Evolutionary conservation across 1,140 invertebrate species (phyloP).

Genomic region (Drosophila leontia): DNA sequence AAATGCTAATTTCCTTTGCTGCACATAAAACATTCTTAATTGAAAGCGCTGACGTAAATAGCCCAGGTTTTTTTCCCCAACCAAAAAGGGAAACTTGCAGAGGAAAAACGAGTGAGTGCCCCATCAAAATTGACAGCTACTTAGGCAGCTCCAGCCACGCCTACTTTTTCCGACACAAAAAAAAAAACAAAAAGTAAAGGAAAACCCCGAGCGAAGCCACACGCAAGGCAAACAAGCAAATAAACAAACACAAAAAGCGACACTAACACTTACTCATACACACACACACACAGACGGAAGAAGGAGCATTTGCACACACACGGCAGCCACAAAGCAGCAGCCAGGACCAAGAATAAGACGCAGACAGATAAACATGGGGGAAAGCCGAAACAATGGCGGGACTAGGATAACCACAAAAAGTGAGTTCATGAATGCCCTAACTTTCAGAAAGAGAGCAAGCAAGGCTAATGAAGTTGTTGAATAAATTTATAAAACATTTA

Average conservation of each 20-base stretch:
- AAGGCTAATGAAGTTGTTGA: not conserved
- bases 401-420: not conserved
- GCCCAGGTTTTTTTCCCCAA: slow-evolving; percentile 7
- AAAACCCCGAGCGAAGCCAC: slow-evolving; percentile 20
- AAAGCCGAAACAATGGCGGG: slow-evolving; percentile 22
- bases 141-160: slow-evolving; percentile 25
- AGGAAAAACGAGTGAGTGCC: slow-evolving; percentile 6
- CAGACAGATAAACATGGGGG: slow-evolving; percentile 34
- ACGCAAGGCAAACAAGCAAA: slow-evolving; percentile 63
- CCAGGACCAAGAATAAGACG: slow-evolving; percentile 20
- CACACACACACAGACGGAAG: not conserved
- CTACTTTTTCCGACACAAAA: too few relatives aligned
- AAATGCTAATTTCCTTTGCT: slow-evolving; percentile 77
- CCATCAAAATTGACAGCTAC: slow-evolving; percentile 78
- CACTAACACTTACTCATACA: slow-evolving; percentile 31
- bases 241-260: slow-evolving; percentile 52
- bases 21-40: slow-evolving; percentile 74
- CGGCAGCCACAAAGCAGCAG: not conserved
- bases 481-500: not conserved
- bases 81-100: not conserved
- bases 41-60: slow-evolving; percentile 75
- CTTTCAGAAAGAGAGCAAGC: not conserved
- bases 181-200: not conserved
- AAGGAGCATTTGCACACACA: not conserved
- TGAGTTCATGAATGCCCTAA: slow-evolving; percentile 3